Base-by-base conservation (phyloP, 2,113 vertebrate genomes). In the Apus apus region DNA sequence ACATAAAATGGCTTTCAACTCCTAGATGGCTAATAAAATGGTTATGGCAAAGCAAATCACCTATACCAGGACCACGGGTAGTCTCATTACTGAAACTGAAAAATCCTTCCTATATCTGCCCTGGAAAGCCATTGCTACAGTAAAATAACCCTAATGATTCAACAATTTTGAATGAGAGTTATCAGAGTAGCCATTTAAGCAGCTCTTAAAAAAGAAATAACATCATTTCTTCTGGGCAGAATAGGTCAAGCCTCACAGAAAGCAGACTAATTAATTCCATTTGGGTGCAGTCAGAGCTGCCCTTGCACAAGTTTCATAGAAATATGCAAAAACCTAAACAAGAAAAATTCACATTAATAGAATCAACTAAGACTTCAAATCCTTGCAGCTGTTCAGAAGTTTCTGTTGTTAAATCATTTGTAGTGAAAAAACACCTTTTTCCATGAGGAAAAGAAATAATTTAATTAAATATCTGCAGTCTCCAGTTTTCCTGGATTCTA, bases 191-290 rank as follows among this genome's bases (percentile, higher is more conserved):
- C 53, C 25, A 36, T 13, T 56, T 53, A 89, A 87, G 36, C 30
- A 82, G 32, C 54, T 29, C 45, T 85, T 75, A 50, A 72, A 17
- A 54, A 90, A 81, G 27, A 80, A 92, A 46, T 2, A 13, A 65
- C 36, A 85, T 40, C n/a, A 12, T 85, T 76, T 94, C 79, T 84
- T 84, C 50, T 73, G 36, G 30, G 29, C 45, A 84, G 66, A 12
- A 67, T 12, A 95, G 91, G 73, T 56, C 40, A 95, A 75, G n/a
- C 53, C 48, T 94, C 72, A 48, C 26, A 64, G 50, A 96, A 87
- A 78, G 51, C 29, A 61, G 43, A 29, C 29, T 96, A 93, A 95
- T 95, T 92, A 95, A 97, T 93, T 89, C 90, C 78, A 94, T 64
- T 40, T 80, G 87, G 96, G 38, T 29, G 29, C 73, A 79, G 34